Conservation (phyloP, 2,888 invertebrate genomes). For the Melanostoma scalare region DNA sequence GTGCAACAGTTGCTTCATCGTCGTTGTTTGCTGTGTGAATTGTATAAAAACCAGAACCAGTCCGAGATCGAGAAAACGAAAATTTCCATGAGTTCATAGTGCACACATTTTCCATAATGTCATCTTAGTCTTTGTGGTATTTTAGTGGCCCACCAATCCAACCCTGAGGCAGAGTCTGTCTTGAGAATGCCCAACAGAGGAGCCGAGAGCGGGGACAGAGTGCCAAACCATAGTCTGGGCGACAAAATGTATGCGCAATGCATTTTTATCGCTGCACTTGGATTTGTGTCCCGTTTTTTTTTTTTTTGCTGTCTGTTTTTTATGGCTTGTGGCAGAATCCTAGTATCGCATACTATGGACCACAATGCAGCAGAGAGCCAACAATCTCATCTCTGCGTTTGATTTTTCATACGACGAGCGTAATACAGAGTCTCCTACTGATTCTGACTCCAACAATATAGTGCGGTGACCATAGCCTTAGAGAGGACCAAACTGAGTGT, state of each 20-base stretch:
- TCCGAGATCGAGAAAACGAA: conserved; percentile 51
- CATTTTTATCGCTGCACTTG: conserved; percentile 63
- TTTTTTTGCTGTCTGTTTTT: neutral
- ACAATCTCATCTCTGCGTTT: conserved; percentile 71
- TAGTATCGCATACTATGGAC: conserved; percentile 57
- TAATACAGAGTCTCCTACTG: conserved; percentile 70
- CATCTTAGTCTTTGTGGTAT: conserved; percentile 64
- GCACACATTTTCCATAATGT: conserved; percentile 73
- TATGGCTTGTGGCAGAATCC: conserved; percentile 24
- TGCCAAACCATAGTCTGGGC: conserved; percentile 50
- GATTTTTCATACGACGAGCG: conserved; percentile 66
- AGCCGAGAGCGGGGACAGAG: conserved; percentile 27
- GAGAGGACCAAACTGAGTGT: conserved; percentile 63
- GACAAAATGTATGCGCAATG: conserved; percentile 70
- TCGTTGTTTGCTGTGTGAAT: conserved; percentile 27
- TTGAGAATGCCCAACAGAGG: conserved; percentile 38
- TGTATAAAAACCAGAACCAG: conserved; percentile 17
- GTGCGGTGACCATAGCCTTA: conserved; percentile 30
- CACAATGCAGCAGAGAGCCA: conserved; percentile 26
- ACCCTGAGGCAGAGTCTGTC: conserved; percentile 12
- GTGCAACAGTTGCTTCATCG: conserved; percentile 51
- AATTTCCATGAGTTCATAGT: conserved; percentile 73
- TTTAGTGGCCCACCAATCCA: conserved; percentile 39
- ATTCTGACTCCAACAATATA: conserved; percentile 42
- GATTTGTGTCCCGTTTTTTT: conserved; percentile 31